Base-by-base conservation (phyloP, 2,888 invertebrate genomes). In the Dexiosoma caninum region DNA sequence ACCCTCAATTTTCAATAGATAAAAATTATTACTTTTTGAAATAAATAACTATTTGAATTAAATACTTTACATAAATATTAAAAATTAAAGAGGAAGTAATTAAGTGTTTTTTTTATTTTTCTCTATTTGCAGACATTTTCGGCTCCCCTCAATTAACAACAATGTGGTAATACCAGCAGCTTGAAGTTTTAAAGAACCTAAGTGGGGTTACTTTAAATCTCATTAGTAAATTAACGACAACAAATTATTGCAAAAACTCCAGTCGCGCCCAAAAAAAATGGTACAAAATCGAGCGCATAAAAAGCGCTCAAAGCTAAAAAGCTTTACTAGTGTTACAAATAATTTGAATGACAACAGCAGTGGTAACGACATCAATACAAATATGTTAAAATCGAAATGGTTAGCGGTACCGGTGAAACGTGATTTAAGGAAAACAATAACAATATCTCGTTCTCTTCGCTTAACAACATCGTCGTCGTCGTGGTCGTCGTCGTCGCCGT, bases 181-280 rank as follows among this genome's bases (percentile, higher is more conserved):
- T n/a, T n/a, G n/a, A n/a, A n/a, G 16, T 14, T 44, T n/a, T 5
- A 35, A 46, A 12, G n/a, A n/a, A 10, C 6, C 12, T 57, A 57
- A 70, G 21, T 44, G 46, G 14, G n/a, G n/a, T n/a, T n/a, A n/a
- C n/a, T n/a, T n/a, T 27, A 3, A 27, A 27, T 27, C 6, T 6
- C 3, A 27, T 6, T 27, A 27, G 6, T 5, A 27, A 27, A 16
- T 12, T 62, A 32, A 14, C 35, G n/a, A n/a, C 1, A 19, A 32
- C 23, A 6, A 3, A 16, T n/a, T 51, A 4, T 2, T 6, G 0
- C 0, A 19, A 42, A 62, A 14, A n/a, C n/a, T n/a, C n/a, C 82
- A 84, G 85, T n/a, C 86, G 83, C 85, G 85, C 87, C 88, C 87
- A 87, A 84, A 23, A 77, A 86, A 23, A 84, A 87, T 85, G 88